Base-by-base conservation (phyloP, 2,797 vertebrate genomes). In the Phoxinus dragarum region DNA sequence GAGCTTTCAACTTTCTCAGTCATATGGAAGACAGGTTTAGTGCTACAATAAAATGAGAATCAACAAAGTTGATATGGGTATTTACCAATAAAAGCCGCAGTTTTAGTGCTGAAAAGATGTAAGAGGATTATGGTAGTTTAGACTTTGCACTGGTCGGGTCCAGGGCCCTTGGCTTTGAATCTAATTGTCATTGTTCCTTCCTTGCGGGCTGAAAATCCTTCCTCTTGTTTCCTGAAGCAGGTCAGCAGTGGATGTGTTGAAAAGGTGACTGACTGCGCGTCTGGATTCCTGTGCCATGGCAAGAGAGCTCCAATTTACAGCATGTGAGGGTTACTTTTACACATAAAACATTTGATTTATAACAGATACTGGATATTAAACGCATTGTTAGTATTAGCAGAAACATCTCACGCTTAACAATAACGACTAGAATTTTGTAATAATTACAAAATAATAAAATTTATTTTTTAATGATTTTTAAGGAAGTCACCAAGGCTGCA, bases 121-220 rank as follows among this genome's bases (percentile, higher is more conserved):
- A 95, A 96, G 95, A 95, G 95, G 95, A 96, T 96, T 95, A 96
- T 86, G 86, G 83, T 75, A 90, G 77, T 91, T 92, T 90, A 90
- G 87, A 81, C 90, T 52, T 74, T 82, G 82, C 76, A 59, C 85
- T 94, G 91, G 93, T 92, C 92, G 90, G 90, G 86, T 92, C 93
- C 89, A 91, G 86, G 82, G 85, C 89, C 8, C 82, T 81, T 75
- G 88, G 88, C 92, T 91, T 93, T 93, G 90, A 87, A 74, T 93
- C 89, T 94, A 95, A 94, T 95, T 95, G 93, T 89, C 86, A 88
- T 92, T 88, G 89, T 86, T 94, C 86, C 80, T 68, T 91, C 88
- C 90, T 91, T 79, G 73, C 88, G 86, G 90, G 88, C 86, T 89
- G 68, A 86, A 85, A 84, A 84, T 88, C 89, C 61, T 82, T 89